Evolutionary conservation across 2,113 vertebrate species (phyloP).

Genomic region (Eudyptes chrysolophus): DNA sequence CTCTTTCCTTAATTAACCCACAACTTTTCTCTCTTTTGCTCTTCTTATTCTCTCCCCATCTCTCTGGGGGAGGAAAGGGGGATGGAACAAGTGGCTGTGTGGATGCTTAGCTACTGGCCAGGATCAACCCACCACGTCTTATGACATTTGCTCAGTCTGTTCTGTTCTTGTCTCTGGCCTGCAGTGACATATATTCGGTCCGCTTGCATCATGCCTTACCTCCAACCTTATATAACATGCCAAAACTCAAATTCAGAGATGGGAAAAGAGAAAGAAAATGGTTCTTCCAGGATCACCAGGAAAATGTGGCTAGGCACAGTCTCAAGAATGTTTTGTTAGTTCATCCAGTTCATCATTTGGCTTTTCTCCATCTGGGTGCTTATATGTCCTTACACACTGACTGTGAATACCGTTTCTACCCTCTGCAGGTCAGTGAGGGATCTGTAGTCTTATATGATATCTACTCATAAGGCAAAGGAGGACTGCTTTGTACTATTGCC

Average conservation of each 20-base stretch:
- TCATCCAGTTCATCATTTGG: neutral
- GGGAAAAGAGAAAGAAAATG: neutral
- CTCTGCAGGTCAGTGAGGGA: neutral
- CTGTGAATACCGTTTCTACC: neutral
- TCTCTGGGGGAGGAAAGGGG: neutral
- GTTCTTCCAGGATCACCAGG: neutral
- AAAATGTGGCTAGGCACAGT: neutral
- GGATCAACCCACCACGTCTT: neutral
- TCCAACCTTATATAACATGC: neutral
- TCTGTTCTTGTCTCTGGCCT: neutral
- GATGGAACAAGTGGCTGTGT: neutral
- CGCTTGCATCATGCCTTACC: fast-evolving
- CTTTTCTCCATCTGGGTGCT: neutral
- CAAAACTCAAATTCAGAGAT: neutral
- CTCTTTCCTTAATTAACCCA: neutral
- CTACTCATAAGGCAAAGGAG: neutral
- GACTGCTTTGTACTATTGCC: neutral
- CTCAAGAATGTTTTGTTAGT: neutral
- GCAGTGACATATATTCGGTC: neutral
- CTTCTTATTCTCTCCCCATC: neutral
- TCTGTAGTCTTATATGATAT: neutral
- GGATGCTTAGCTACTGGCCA: neutral
- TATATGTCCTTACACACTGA: neutral
- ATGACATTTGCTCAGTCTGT: neutral
- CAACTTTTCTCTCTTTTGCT: neutral